Evolutionary conservation across 2,797 vertebrate genomes (phyloP).

Genomic region (Semaprochilodus insignis): DNA sequence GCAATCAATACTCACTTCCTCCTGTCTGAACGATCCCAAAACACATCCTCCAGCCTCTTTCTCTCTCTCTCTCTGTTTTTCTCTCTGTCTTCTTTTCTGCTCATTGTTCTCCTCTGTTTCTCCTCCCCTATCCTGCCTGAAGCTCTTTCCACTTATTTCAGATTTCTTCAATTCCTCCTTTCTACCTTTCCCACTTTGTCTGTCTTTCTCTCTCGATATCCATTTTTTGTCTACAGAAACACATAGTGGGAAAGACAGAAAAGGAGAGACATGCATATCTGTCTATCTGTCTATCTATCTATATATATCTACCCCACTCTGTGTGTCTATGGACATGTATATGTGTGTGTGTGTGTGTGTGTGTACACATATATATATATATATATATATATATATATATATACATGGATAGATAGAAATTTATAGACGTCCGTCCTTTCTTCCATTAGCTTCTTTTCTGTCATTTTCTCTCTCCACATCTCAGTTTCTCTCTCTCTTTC

Average conservation of each 20-base stretch:
- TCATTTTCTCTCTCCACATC: background rate
- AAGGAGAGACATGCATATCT: too few relatives aligned
- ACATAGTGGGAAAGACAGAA: too few relatives aligned
- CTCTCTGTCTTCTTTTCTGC: background rate
- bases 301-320: too few relatives aligned
- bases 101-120: slow-evolving; percentile 11
- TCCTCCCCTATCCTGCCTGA: background rate
- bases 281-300: too few relatives aligned
- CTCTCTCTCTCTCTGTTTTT: background rate
- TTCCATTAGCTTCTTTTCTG: too few relatives aligned
- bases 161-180: slow-evolving; percentile 21
- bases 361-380: too few relatives aligned
- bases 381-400: too few relatives aligned
- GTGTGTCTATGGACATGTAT: too few relatives aligned
- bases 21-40: slow-evolving; percentile 17
- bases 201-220: background rate
- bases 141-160: slow-evolving; percentile 6
- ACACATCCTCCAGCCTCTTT: background rate
- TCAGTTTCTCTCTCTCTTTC: background rate
- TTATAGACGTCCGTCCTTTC: too few relatives aligned
- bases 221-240: too few relatives aligned
- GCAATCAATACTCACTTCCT: slow-evolving; percentile 17
- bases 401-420: too few relatives aligned
- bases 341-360: too few relatives aligned
- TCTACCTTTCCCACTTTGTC: background rate